Conservation (phyloP, 23 tunicate genomes). For the Trididemnum clinides region DNA sequence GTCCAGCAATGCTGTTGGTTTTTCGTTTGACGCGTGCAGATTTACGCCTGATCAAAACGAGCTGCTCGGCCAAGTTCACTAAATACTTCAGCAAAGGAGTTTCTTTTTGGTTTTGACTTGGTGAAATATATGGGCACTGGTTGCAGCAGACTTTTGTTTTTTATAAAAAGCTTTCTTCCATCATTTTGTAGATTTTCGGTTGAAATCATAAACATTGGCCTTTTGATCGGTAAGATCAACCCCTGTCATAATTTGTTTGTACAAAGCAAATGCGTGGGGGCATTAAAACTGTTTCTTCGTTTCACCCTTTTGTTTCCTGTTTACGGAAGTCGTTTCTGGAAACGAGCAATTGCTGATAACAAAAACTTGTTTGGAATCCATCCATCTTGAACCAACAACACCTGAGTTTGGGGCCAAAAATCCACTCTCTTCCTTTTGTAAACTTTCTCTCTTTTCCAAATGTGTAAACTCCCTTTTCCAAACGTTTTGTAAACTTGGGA, state of each 20-base stretch:
- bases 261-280: slow-evolving; percentile 27
- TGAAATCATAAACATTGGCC: slow-evolving; percentile 20
- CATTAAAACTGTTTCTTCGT: slow-evolving; percentile 24
- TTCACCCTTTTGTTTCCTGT: slow-evolving; percentile 15
- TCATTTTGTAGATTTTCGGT: slow-evolving; percentile 8
- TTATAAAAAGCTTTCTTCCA: slow-evolving; percentile 22
- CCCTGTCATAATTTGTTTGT: slow-evolving; percentile 14
- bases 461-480: slow-evolving; percentile 37
- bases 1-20: slow-evolving; percentile 17
- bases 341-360: slow-evolving; percentile 15
- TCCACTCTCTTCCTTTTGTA: not conserved
- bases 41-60: slow-evolving; percentile 19
- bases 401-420: slow-evolving; percentile 12
- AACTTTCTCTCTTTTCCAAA: no score
- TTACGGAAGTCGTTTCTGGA: slow-evolving; percentile 11
- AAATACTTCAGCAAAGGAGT: slow-evolving; percentile 23
- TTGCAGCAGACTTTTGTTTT: slow-evolving; percentile 28
- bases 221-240: slow-evolving; percentile 26
- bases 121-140: not conserved
- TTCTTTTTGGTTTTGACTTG: not conserved
- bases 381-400: slow-evolving; percentile 23
- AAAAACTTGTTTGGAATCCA: slow-evolving; percentile 28
- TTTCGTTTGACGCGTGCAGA: slow-evolving; percentile 7
- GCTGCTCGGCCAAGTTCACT: slow-evolving; percentile 19
- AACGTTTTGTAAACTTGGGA: slow-evolving; percentile 1